Evolutionary conservation across 1,140 invertebrate genomes (phyloP).

Genomic region (Megalopta genalis): DNA sequence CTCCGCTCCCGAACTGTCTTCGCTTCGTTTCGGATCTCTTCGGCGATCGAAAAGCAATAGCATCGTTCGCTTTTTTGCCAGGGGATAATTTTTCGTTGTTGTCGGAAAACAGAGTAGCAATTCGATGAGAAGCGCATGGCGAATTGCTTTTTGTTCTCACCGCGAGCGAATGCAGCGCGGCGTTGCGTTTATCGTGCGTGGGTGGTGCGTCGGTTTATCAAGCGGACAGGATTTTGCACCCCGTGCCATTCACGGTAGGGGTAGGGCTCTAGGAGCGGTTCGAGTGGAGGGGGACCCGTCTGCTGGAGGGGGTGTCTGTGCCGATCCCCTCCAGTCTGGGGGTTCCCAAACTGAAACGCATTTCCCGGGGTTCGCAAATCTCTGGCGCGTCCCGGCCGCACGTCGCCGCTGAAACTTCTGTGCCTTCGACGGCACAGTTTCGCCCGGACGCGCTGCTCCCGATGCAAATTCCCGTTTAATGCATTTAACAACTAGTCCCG

Average conservation of each 20-base stretch:
- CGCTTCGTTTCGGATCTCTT: neutral
- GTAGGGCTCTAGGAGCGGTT: constrained; percentile 70
- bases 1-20: neutral
- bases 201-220: constrained; percentile 74
- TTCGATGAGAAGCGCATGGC: no score
- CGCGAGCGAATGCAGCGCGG: constrained; percentile 33
- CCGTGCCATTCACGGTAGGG: constrained; percentile 62
- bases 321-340: constrained; percentile 78
- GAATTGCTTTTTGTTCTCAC: neutral
- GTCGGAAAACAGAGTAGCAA: no score
- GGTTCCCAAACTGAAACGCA: constrained; percentile 77
- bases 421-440: constrained; percentile 57
- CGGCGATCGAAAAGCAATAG: no score
- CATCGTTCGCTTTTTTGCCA: no score
- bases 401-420: constrained; percentile 28
- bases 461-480: neutral
- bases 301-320: constrained; percentile 80
- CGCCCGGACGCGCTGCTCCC: neutral
- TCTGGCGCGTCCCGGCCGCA: constrained; percentile 19
- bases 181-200: constrained; percentile 67
- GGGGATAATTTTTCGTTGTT: no score
- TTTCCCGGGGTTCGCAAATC: constrained; percentile 78
- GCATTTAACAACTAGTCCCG: neutral
- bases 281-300: constrained; percentile 69
- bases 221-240: constrained; percentile 70